Evolutionary conservation across 1,140 invertebrate genomes (phyloP).

Genomic region (Leptoteleia sp.): DNA sequence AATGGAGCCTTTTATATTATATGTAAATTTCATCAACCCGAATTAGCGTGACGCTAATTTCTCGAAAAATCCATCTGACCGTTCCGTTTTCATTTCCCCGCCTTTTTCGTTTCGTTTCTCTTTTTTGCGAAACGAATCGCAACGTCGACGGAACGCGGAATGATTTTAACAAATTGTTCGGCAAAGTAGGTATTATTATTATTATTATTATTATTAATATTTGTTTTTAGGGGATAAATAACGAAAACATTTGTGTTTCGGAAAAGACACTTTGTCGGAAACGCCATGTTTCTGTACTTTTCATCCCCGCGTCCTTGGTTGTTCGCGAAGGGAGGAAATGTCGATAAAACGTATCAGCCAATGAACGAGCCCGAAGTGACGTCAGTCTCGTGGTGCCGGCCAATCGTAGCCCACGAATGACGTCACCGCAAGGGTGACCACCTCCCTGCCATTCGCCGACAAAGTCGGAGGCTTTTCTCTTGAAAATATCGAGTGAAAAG

Average conservation of each 20-base stretch:
- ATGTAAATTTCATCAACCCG: no score
- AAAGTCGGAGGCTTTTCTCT: constrained; percentile 76
- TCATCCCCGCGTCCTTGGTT: constrained; percentile 59
- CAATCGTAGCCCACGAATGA: constrained; percentile 76
- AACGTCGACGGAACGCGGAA: no score
- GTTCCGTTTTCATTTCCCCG: no score
- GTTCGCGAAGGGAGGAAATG: constrained; percentile 74
- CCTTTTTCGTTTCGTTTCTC: no score
- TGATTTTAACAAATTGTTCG: no score
- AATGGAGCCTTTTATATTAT: no score
- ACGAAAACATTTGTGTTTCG: constrained; percentile 51
- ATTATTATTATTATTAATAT: no score
- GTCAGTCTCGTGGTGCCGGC: constrained; percentile 75
- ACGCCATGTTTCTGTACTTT: constrained; percentile 72
- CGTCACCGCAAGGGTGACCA: constrained; percentile 73
- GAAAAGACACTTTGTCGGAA: constrained; percentile 66
- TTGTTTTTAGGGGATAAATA: constrained; percentile 34
- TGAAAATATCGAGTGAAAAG: constrained; percentile 63
- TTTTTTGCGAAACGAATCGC: no score
- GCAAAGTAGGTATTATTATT: no score
- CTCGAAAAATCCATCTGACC: no score
- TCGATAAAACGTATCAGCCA: constrained; percentile 80
- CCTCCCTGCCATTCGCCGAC: constrained; percentile 66
- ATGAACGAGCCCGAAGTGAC: constrained; percentile 76
- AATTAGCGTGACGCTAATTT: no score